Conservation (phyloP, 2,888 invertebrate species). For the Phalera bucephala region DNA sequence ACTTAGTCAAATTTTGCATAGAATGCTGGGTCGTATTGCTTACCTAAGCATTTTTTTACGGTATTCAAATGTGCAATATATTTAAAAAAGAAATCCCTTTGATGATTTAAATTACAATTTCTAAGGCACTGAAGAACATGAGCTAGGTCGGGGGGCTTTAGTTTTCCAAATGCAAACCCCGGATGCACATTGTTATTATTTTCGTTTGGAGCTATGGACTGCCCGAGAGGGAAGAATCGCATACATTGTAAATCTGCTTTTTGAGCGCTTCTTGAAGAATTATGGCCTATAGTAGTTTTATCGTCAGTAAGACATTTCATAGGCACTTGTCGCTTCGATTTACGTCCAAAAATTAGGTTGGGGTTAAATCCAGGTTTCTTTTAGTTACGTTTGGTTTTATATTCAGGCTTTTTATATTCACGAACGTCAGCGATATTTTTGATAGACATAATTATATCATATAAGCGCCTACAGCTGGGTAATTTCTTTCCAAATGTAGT, state of each 20-base stretch:
- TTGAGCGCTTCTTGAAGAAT: constrained; percentile 34
- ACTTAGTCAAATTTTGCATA: constrained; percentile 34
- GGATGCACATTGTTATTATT: constrained; percentile 59
- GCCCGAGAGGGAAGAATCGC: constrained; percentile 46
- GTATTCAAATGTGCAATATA: constrained; percentile 60
- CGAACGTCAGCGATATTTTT: constrained; percentile 27
- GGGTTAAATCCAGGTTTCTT: constrained; percentile 51
- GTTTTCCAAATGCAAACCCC: constrained; percentile 63
- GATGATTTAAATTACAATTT: constrained; percentile 35
- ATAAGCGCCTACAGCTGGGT: constrained; percentile 21
- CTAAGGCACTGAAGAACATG: constrained; percentile 49
- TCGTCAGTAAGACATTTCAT: constrained; percentile 44
- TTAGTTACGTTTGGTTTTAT: constrained; percentile 39
- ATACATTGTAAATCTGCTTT: constrained; percentile 49
- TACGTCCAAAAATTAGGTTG: constrained; percentile 49
- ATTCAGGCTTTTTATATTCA: constrained; percentile 20
- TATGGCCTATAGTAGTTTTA: constrained; percentile 39
- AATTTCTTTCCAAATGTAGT: constrained; percentile 34
- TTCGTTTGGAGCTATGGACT: constrained; percentile 54
- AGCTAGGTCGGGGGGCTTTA: constrained; percentile 40
- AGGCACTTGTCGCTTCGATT: background rate
- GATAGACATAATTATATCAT: constrained; percentile 42
- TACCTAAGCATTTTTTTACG: constrained; percentile 37
- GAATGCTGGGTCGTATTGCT: constrained; percentile 27
- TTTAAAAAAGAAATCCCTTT: constrained; percentile 49